Evolutionary conservation across 2,113 vertebrate genomes (phyloP).

Genomic region (Gobius niger): DNA sequence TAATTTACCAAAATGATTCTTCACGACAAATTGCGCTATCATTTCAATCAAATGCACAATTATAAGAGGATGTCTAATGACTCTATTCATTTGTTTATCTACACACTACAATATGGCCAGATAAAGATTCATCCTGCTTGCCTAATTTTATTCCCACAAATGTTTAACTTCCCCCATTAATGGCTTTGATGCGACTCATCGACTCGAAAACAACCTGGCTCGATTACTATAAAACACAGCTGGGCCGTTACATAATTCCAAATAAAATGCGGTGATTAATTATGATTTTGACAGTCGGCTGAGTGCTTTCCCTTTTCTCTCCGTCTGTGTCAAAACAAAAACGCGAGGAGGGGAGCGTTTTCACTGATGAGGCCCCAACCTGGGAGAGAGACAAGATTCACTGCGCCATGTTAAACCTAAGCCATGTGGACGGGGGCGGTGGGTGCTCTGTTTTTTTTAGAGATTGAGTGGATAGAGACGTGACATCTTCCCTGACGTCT

Average conservation of each 20-base stretch:
- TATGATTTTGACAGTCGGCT: background rate
- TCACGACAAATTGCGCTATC: no score
- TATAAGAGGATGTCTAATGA: no score
- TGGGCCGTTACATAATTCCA: background rate
- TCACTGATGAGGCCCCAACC: constrained; percentile 30
- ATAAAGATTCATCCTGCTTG: background rate
- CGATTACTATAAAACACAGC: background rate
- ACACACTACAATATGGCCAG: no score
- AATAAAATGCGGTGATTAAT: constrained; percentile 7
- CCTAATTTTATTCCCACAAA: background rate
- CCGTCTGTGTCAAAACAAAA: constrained; percentile 33
- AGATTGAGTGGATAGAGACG: constrained; percentile 65
- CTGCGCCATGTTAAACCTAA: constrained; percentile 16
- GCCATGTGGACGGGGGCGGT: constrained; percentile 10
- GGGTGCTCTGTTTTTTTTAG: constrained; percentile 22
- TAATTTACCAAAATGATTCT: no score
- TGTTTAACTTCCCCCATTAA: background rate
- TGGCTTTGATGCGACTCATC: background rate
- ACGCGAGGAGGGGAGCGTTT: constrained; percentile 14
- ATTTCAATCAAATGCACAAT: no score
- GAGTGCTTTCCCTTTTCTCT: constrained; percentile 17
- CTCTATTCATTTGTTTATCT: no score
- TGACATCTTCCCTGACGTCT: constrained; percentile 64
- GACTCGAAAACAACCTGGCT: background rate
- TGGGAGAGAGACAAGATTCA: constrained; percentile 40